These are phyloP conservation scores for Malachius bipustulatus DNA, from an alignment of 2,888 invertebrate species.

Conservation along the genomic window DNA sequence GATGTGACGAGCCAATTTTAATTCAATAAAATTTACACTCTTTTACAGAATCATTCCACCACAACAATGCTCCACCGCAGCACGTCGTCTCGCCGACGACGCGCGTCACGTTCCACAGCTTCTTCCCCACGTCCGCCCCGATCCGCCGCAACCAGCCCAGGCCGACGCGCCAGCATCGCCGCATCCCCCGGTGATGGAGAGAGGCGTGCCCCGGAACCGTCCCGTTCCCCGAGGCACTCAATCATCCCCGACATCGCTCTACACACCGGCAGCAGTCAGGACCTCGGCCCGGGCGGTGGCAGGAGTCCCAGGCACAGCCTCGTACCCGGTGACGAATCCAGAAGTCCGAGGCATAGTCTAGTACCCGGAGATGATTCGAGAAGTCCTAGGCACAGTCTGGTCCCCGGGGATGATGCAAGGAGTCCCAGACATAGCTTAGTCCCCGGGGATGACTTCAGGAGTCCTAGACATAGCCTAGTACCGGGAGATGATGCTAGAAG, in stretches of 20 bases:
- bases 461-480: constrained; percentile 45
- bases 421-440: constrained; percentile 48
- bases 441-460: constrained; percentile 44
- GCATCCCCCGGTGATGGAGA: constrained; percentile 34
- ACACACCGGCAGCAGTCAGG: constrained; percentile 40
- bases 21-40: too few species aligned
- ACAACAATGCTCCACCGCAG: constrained; percentile 59
- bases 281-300: constrained; percentile 41
- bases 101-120: constrained; percentile 53
- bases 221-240: constrained; percentile 38
- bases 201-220: constrained; percentile 30
- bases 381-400: constrained; percentile 43
- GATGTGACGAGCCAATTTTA: too few species aligned
- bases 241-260: constrained; percentile 34
- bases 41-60: too few species aligned
- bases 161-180: constrained; percentile 34
- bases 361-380: constrained; percentile 43
- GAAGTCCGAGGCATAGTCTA: constrained; percentile 46
- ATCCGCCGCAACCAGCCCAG: constrained; percentile 34
- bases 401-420: constrained; percentile 35
- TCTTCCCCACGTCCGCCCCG: constrained; percentile 48
- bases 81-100: constrained; percentile 50
- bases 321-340: constrained; percentile 43
- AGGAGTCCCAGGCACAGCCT: constrained; percentile 48
- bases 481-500: constrained; percentile 39